Conservation (phyloP, 2,797 vertebrate genomes). For the Crypturellus tataupa region DNA sequence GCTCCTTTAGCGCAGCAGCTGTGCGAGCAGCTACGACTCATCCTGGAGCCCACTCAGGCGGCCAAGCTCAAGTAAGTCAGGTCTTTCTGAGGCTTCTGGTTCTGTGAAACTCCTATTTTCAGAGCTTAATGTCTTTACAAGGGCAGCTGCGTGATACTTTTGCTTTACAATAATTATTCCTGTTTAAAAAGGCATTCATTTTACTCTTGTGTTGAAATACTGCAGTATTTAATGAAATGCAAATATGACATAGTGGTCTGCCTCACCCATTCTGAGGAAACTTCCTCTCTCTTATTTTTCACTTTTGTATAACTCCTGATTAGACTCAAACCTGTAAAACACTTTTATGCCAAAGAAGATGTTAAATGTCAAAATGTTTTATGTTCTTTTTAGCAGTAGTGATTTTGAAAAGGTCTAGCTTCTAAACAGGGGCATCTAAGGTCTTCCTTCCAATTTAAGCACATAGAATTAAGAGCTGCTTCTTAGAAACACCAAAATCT, state of each 20-base stretch:
- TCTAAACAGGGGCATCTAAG: background rate
- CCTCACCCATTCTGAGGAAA: background rate
- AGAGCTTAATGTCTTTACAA: background rate
- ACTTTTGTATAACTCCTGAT: background rate
- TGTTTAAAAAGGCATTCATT: background rate
- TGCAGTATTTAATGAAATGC: background rate
- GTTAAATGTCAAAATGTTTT: background rate
- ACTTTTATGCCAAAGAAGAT: background rate
- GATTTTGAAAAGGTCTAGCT: background rate
- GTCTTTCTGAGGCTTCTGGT: background rate
- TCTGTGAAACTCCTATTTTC: background rate
- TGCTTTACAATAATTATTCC: background rate
- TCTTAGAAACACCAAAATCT: background rate
- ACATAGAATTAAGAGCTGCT: background rate
- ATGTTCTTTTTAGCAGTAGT: background rate
- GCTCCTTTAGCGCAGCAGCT: conserved; percentile 94
- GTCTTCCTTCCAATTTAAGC: background rate
- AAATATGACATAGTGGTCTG: rapidly evolving
- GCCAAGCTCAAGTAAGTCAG: conserved; percentile 92
- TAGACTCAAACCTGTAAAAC: background rate
- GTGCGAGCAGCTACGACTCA: conserved; percentile 95
- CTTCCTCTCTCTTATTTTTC: background rate
- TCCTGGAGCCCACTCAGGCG: conserved; percentile 94
- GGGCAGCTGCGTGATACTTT: background rate
- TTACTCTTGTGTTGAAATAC: background rate